Conservation (phyloP, 2,113 vertebrate species). For the Anguilla japonica region DNA sequence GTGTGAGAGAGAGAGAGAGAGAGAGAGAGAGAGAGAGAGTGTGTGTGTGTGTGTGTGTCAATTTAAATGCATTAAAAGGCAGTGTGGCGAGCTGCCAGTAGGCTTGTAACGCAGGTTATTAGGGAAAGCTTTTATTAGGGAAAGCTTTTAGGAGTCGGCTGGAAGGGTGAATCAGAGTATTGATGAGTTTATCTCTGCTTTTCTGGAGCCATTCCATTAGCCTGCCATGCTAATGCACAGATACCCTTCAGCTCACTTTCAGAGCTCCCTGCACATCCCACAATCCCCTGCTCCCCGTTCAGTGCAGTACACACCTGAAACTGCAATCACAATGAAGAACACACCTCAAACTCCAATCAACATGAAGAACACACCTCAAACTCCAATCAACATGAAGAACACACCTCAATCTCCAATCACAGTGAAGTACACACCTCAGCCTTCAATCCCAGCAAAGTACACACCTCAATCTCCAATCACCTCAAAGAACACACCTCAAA, state of each 20-base stretch:
- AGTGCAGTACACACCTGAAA: not conserved
- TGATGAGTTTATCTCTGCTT: slow-evolving; percentile 69
- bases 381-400: no score
- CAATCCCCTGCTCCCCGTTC: no score
- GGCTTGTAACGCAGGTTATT: slow-evolving; percentile 60
- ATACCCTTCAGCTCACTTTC: slow-evolving; percentile 70
- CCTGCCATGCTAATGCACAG: slow-evolving; percentile 55
- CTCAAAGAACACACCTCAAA: no score
- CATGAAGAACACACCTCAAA: not conserved
- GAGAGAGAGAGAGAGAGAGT: no score
- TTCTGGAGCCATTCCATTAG: slow-evolving; percentile 68
- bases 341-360: not conserved
- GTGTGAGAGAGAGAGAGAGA: no score
- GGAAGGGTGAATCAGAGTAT: slow-evolving; percentile 63
- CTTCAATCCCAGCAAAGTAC: no score
- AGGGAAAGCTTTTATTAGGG: slow-evolving; percentile 62
- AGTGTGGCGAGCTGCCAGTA: slow-evolving; percentile 65
- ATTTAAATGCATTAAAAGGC: slow-evolving; percentile 7
- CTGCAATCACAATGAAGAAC: no score
- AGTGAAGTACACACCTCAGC: no score
- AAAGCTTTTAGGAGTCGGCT: slow-evolving; percentile 60
- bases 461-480: no score
- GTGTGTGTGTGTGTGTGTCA: not conserved
- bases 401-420: not conserved
- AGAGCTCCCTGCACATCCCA: slow-evolving; percentile 6